A percentile compares a stretch with the other conserved stretches of the same genome.
Conservation (phyloP, 2,113 vertebrate species). For the Neotoma lepida region DNA sequence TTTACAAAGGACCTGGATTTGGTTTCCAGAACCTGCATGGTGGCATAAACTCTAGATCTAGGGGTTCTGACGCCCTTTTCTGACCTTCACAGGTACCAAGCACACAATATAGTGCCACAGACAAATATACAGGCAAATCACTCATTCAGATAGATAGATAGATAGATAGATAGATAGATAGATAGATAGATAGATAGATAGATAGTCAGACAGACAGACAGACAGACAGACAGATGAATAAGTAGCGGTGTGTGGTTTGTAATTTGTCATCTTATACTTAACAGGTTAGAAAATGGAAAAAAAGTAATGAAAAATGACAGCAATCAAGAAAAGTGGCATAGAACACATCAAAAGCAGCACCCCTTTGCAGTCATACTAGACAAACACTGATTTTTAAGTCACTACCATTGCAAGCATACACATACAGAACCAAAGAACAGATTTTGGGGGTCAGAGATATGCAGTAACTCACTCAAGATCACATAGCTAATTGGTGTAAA, state of each 20-base stretch:
- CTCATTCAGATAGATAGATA: background rate
- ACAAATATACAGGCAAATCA: background rate
- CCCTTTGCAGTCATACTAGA: background rate
- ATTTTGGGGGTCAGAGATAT: background rate
- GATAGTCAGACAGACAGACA: too few relatives aligned
- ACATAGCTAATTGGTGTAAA: background rate
- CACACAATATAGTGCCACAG: background rate
- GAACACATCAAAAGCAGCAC: background rate
- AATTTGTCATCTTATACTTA: background rate
- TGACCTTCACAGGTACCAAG: background rate
- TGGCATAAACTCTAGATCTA: background rate
- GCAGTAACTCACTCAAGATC: background rate
- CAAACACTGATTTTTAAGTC: background rate
- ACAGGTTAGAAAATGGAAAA: background rate
- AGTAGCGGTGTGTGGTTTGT: background rate
- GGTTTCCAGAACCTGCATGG: background rate
- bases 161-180: background rate
- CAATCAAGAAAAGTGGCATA: background rate
- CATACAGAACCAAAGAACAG: background rate
- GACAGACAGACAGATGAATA: too few relatives aligned
- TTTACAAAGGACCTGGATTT: background rate
- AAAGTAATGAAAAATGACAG: background rate
- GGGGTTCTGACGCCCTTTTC: background rate
- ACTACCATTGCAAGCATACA: background rate
- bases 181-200: background rate